phyloP scores from a whole-genome alignment of 2,888 invertebrate species.

The Aleiodes testaceus region DNA sequence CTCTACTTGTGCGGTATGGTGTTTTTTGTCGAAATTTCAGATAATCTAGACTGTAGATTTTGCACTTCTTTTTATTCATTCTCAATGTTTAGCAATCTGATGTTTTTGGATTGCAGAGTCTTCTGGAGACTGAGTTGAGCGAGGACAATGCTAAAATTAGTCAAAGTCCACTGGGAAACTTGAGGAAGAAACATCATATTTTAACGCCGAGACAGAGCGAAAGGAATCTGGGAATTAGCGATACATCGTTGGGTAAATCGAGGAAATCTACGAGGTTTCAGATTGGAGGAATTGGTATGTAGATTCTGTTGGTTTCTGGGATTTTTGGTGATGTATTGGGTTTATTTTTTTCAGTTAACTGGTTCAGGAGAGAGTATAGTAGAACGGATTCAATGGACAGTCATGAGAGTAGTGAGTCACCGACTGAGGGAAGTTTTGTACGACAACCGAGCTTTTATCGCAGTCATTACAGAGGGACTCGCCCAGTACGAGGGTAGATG shows the following conservation, averaged over 20 bases:
- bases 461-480: slow-evolving; percentile 62
- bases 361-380: slow-evolving; percentile 76
- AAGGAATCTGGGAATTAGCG: slow-evolving; percentile 79
- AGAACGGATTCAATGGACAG: slow-evolving; percentile 75
- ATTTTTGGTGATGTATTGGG: neutral
- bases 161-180: slow-evolving; percentile 85
- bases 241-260: slow-evolving; percentile 65
- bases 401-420: slow-evolving; percentile 75
- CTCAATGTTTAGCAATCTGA: slow-evolving; percentile 28
- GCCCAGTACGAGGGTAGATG: slow-evolving; percentile 64
- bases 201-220: slow-evolving; percentile 91
- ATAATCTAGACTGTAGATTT: neutral
- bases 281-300: slow-evolving; percentile 83
- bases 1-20: slow-evolving; percentile 85
- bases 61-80: neutral
- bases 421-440: slow-evolving; percentile 74
- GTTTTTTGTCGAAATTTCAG: slow-evolving; percentile 1
- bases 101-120: slow-evolving; percentile 77
- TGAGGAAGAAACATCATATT: slow-evolving; percentile 83
- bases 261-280: slow-evolving; percentile 77
- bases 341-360: slow-evolving; percentile 72
- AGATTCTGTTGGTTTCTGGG: slow-evolving; percentile 41
- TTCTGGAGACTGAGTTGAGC: slow-evolving; percentile 84
- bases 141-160: slow-evolving; percentile 83
- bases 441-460: slow-evolving; percentile 74